Evolutionary conservation across 2,113 vertebrate genomes (phyloP), one percentile per base, ranked within the genome.

Genomic region (Antennarius striatus): DNA sequence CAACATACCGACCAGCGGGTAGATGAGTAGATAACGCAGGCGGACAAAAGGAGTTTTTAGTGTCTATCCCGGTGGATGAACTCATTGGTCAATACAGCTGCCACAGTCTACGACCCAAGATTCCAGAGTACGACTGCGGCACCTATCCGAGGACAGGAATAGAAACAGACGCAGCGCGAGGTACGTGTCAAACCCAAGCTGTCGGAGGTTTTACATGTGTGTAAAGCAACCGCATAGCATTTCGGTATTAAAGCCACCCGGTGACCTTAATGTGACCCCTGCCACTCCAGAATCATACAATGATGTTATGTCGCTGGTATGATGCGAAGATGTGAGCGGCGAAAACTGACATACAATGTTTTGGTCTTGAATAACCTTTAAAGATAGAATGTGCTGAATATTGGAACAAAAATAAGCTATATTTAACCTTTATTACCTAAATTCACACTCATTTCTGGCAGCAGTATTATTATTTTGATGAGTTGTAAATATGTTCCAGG

Each of bases 11-110:
- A 29, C 58, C 32, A 36, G 32, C 32, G 32, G 32, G 32, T 4
- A 7, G 32, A 7, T 22, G 22, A 22, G 22, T 22, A 22, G 22
- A 22, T 22, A 22, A 10, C 14, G 45, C 14, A 50, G 10, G 13
- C 40, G 52, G 45, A 28, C 58, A 71, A 74, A 51, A 51, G 2
- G 61, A 77, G 55, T 12, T 54, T 77, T 73, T 68, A 71, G 60
- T 43, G 63, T 73, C 79, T 39, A 79, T 81, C 84, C 79, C 48
- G 4, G 63, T 1, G 22, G 83, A 89, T 91, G 86, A 93, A 85
- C 77, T 90, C 82, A 73, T 75, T 61, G 83, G 88, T 85, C 86
- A 94, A 94, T 93, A 93, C 84, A 79, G 7, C 85, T 79, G 92
- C 92, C 88, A 68, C 1, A 48, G 90, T 93, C 91, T 89, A 80